Evolutionary conservation across 1,140 invertebrate genomes (phyloP).

Genomic region (Ips typographus): DNA sequence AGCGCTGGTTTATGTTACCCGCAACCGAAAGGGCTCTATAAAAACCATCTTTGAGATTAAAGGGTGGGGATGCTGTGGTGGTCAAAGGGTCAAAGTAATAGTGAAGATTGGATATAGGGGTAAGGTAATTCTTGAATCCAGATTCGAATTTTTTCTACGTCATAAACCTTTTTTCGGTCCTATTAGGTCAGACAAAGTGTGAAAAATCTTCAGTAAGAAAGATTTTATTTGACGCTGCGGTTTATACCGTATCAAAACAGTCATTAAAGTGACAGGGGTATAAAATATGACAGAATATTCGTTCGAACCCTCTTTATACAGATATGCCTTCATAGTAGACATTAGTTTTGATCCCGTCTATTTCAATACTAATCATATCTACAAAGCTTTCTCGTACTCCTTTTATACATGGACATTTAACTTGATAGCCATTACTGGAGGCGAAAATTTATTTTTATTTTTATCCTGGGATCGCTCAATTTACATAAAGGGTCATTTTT

Average conservation of each 20-base stretch:
- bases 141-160: slow-evolving; percentile 14
- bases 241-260: slow-evolving; percentile 33
- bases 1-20: too few relatives aligned
- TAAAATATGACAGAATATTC: slow-evolving; percentile 31
- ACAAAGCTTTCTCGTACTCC: slow-evolving; percentile 14
- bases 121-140: slow-evolving; percentile 9
- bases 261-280: slow-evolving; percentile 32
- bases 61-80: too few relatives aligned
- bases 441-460: slow-evolving; percentile 18
- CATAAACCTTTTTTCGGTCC: slow-evolving; percentile 31
- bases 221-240: slow-evolving; percentile 33
- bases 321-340: slow-evolving; percentile 16
- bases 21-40: too few relatives aligned
- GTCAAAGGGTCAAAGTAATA: too few relatives aligned
- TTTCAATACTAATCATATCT: slow-evolving; percentile 28
- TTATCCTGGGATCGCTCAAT: slow-evolving; percentile 10
- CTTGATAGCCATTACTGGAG: slow-evolving; percentile 12
- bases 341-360: slow-evolving; percentile 28
- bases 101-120: too few relatives aligned
- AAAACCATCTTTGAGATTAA: too few relatives aligned
- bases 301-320: slow-evolving; percentile 21
- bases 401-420: slow-evolving; percentile 12
- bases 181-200: slow-evolving; percentile 30
- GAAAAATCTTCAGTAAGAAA: slow-evolving; percentile 30
- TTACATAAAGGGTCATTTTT: slow-evolving; percentile 13